These are phyloP conservation scores for Poeciliopsis occidentalis DNA, from an alignment of 2,113 vertebrate genomes.

Conservation along the genomic window DNA sequence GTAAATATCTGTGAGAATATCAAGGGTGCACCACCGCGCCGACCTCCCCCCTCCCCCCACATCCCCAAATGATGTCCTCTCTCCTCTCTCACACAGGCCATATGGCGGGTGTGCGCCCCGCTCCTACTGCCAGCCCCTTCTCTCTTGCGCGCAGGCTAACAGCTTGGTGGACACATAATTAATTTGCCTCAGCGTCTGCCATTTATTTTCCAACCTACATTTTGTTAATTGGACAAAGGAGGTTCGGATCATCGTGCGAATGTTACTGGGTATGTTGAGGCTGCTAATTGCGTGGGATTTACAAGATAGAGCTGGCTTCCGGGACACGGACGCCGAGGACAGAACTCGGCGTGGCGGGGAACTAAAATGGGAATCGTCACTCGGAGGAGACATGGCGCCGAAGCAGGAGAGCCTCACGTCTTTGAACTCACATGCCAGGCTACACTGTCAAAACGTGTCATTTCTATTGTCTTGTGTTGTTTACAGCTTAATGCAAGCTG, in stretches of 20 bases:
- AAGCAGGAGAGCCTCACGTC: not conserved
- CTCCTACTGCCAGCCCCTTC: slow-evolving; percentile 72
- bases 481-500: slow-evolving; percentile 57
- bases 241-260: slow-evolving; percentile 78
- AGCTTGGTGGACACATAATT: slow-evolving; percentile 85
- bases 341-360: not conserved
- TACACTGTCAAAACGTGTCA: slow-evolving; percentile 22
- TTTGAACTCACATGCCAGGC: slow-evolving; percentile 8
- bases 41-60: slow-evolving; percentile 6
- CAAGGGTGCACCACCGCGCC: slow-evolving; percentile 41
- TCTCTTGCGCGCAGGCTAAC: slow-evolving; percentile 68
- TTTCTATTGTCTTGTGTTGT: slow-evolving; percentile 51
- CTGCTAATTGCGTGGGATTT: slow-evolving; percentile 72
- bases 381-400: not conserved
- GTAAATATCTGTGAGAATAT: slow-evolving; percentile 75
- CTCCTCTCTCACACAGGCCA: slow-evolving; percentile 76
- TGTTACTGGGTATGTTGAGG: slow-evolving; percentile 69
- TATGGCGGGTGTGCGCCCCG: slow-evolving; percentile 72
- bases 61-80: slow-evolving; percentile 60
- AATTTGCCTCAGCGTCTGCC: slow-evolving; percentile 82
- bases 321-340: slow-evolving; percentile 16
- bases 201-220: slow-evolving; percentile 84
- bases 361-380: not conserved
- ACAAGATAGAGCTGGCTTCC: slow-evolving; percentile 46
- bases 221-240: slow-evolving; percentile 82